A percentile compares a stretch with the other conserved stretches of the same genome.
These are phyloP conservation scores for Hymenopus coronatus DNA, from an alignment of 2,888 invertebrate species.

Conservation along the genomic window DNA sequence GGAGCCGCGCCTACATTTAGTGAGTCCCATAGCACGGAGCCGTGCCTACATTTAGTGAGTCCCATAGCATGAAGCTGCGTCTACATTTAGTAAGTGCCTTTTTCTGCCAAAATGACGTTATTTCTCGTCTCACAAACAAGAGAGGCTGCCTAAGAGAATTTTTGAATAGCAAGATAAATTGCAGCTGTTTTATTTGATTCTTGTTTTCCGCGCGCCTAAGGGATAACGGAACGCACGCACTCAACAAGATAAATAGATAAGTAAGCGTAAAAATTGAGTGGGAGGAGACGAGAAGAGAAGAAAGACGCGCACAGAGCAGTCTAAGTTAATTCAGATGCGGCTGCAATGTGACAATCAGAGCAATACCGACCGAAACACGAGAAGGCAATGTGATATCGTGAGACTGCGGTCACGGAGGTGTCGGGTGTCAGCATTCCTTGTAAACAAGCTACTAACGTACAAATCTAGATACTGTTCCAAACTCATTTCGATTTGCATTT, in stretches of 20 bases:
- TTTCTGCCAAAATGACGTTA: no score
- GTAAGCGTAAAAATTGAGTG: background rate
- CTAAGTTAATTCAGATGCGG: background rate
- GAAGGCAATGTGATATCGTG: background rate
- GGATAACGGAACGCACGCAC: background rate
- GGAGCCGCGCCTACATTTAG: no score
- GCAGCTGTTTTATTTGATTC: background rate
- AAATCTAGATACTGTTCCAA: no score
- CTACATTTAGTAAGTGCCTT: no score
- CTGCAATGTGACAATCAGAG: background rate
- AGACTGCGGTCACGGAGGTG: background rate
- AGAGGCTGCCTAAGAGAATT: background rate
- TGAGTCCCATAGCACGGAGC: no score
- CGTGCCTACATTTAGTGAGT: no score
- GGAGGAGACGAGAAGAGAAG: background rate
- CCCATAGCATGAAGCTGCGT: no score
- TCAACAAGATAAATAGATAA: background rate
- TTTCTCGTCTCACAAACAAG: no score
- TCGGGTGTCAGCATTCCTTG: background rate
- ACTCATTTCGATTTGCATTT: no score
- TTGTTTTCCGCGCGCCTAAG: background rate
- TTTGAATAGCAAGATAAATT: background rate
- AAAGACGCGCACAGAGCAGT: background rate
- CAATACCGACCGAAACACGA: background rate
- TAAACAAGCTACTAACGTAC: no score